Evolutionary conservation across 1,140 invertebrate species (phyloP), one percentile per base, ranked within the genome.

Genomic region (Drosophila carrolli): DNA sequence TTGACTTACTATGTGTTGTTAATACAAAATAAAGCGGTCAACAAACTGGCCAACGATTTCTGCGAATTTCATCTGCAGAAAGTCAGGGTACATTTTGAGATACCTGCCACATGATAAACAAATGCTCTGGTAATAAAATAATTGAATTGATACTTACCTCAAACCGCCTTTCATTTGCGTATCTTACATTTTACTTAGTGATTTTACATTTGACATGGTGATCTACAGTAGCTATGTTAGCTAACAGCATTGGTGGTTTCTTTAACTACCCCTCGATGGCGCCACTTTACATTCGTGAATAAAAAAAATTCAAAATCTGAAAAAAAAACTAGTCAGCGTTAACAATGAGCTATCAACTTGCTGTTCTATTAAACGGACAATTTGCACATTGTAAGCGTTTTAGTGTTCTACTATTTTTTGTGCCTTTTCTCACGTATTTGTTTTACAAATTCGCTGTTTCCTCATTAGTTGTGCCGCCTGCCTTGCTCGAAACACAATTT

Each of bases 371-470:
- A 27, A 37, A 27, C 11, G 47, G 55, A 54, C 67, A 41, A 72
- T 72, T 73, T 44, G n/a, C 62, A 29, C 38, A 50, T 23, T 23
- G 23, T 27, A 40, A 46, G 40, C 19, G 38, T 46, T 48, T 53
- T 23, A 23, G 23, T 23, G 19, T 23, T 23, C 23, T 23, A 23
- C 29, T 40, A 51, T 48, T 62, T 57, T 35, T 41, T 46, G 43
- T 47, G 44, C 38, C 44, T 77, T 70, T 84, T 84, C 50, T 72
- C 81, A 76, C 81, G 53, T 72, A 85, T 65, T 73, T 70, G 76
- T 88, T 79, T 72, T 53, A 71, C 75, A 88, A 88, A 88, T 83
- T 83, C 81, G 67, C 79, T 68, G 76, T 58, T 88, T 88, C 83
- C 83, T 86, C 79, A 86, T 86, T 86, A 88, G 67, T 68, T 68